Evolutionary conservation across 2,113 vertebrate genomes (phyloP), one percentile per base, ranked within the genome.

Genomic region (Bufo bufo): DNA sequence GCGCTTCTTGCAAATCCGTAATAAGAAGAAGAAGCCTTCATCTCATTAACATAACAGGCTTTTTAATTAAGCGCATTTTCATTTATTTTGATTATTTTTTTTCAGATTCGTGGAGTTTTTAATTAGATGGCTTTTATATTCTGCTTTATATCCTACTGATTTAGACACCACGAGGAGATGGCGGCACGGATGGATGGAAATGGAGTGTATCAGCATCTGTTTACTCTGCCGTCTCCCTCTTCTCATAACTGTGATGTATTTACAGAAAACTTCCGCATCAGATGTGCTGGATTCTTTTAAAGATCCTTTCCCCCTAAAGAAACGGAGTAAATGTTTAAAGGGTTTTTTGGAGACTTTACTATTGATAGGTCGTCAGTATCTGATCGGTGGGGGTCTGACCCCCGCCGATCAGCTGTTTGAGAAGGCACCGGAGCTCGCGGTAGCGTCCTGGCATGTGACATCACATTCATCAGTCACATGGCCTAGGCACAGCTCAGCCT

Each of bases 31-130:
- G 45, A 65, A 83, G 81, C 61, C 71, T 23, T 33, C 85, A 19
- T 52, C 58, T 86, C 33, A 78, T 86, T 86, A 86, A 78, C 85
- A 78, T 52, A 61, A 77, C 74, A 52, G 85, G 58, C 65, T 75
- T 86, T 86, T 78, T 86, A 86, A 86, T 86, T 86, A 86, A 86
- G 66, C 10, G 59, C 43, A 20, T 66, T 86, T 85, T 86, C 85
- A 72, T 86, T 77, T 78, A 33, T 86, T 85, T 86, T 66, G 17
- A 65, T 82, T 65, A 6, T 10, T 23, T 84, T 66, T 84, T 71
- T 72, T n/a, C 45, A 43, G 66, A 50, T 85, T 77, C 66, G 20
- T 72, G 56, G 20, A n/a, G 58, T 86, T 86, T 86, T 86, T 86
- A 86, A 86, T 86, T 52, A 78, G 85, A 86, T 74, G 65, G 6